Conservation (phyloP, 2,113 vertebrate genomes). For the Heterotis niloticus region DNA sequence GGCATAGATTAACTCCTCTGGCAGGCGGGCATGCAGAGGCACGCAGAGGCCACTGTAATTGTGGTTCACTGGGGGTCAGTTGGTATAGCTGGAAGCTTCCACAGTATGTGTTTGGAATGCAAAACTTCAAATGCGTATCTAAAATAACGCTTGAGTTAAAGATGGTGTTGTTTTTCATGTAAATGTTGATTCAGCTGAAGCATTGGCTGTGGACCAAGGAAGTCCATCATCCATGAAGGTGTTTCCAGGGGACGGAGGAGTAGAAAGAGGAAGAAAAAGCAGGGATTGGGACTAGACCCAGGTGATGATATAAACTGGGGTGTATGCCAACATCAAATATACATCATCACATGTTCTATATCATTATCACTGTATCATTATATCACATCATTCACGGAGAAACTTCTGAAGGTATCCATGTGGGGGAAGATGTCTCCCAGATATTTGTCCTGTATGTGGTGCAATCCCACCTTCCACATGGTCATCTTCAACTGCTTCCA, state of each 20-base stretch:
- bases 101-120: neutral
- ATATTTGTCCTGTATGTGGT: neutral
- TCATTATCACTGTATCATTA: no score
- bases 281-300: neutral
- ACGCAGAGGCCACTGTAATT: neutral
- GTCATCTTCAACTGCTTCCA: no score
- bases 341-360: no score
- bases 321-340: no score
- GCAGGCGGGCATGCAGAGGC: neutral
- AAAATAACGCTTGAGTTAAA: neutral
- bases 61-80: neutral
- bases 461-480: neutral
- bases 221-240: neutral
- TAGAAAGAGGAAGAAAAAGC: neutral
- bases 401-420: neutral
- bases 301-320: neutral
- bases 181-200: neutral
- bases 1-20: no score
- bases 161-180: neutral
- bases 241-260: neutral
- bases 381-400: neutral
- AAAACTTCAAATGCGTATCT: neutral
- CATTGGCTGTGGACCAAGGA: no score
- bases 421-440: neutral
- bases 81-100: neutral